Evolutionary conservation across 1,140 invertebrate species (phyloP).

Genomic region (Eufriesea mexicana): DNA sequence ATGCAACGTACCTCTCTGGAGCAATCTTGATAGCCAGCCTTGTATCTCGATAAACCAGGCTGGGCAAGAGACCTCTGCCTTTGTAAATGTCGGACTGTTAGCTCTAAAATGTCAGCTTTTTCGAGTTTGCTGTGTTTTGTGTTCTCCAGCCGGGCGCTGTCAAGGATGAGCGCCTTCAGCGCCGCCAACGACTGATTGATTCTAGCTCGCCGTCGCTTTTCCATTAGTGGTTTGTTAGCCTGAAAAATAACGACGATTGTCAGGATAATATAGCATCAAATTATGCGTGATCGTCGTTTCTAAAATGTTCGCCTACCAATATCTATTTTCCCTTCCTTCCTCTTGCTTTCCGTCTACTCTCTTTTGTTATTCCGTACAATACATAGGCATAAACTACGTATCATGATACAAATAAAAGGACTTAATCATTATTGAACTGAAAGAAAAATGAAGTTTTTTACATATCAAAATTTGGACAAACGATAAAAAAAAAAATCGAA

Average conservation of each 20-base stretch:
- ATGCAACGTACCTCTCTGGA: constrained; percentile 87
- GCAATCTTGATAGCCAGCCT: constrained; percentile 91
- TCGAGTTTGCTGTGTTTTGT: constrained; percentile 91
- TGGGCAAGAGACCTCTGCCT: constrained; percentile 86
- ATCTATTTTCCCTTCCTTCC: not conserved
- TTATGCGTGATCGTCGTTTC: not conserved
- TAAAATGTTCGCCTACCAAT: not conserved
- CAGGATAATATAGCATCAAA: not conserved
- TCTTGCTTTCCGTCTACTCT: not conserved
- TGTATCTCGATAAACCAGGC: constrained; percentile 84
- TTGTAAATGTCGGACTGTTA: constrained; percentile 94
- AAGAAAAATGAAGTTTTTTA: not conserved
- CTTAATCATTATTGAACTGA: not conserved
- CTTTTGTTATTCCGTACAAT: not conserved
- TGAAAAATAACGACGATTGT: constrained; percentile 70
- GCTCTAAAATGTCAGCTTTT: constrained; percentile 96
- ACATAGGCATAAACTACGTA: not conserved
- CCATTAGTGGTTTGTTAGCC: constrained; percentile 96
- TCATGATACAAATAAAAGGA: not conserved
- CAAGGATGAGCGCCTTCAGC: constrained; percentile 92
- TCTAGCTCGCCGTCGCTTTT: constrained; percentile 92
- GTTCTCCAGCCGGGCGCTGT: constrained; percentile 87
- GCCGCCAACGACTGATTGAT: constrained; percentile 95
- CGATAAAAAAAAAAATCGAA: not conserved
- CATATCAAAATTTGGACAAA: not conserved